These are phyloP conservation scores for Thysanoteuthis rhombus DNA, from an alignment of 2,888 invertebrate genomes.

Conservation along the genomic window DNA sequence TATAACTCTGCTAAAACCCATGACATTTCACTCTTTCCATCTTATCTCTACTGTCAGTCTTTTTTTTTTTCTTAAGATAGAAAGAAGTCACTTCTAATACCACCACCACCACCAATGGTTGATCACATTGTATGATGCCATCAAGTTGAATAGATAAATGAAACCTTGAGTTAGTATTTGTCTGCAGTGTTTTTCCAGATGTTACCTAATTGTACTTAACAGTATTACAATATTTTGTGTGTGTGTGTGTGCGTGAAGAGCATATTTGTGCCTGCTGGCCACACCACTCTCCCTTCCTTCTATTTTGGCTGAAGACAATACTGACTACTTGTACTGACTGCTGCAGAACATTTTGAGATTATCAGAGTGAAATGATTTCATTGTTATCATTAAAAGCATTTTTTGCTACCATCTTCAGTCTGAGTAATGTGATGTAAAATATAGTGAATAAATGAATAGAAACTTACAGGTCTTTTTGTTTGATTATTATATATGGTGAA, in stretches of 20 bases:
- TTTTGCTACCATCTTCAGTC: background rate
- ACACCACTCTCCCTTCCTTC: background rate
- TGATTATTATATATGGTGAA: background rate
- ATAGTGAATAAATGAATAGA: background rate
- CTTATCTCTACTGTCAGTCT: background rate
- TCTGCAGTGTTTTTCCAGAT: background rate
- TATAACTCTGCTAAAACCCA: constrained; percentile 12
- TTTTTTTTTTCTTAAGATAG: background rate
- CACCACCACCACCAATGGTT: background rate
- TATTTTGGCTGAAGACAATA: constrained; percentile 12
- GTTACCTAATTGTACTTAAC: background rate
- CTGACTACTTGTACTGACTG: constrained; percentile 12
- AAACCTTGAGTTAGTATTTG: background rate
- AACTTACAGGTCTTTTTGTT: background rate
- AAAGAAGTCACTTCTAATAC: background rate
- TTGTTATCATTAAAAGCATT: background rate
- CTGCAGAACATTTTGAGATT: constrained; percentile 12
- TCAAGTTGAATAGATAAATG: background rate
- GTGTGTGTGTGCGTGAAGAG: background rate
- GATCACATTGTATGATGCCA: background rate
- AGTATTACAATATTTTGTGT: background rate
- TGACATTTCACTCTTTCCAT: background rate
- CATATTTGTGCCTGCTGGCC: background rate
- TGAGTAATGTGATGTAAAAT: constrained; percentile 12
- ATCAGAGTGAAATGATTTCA: background rate